A percentile compares a stretch with the other conserved stretches of the same genome.
These are phyloP conservation scores for Aplysia californica DNA, from an alignment of 1,140 invertebrate species.

Conservation along the genomic window DNA sequence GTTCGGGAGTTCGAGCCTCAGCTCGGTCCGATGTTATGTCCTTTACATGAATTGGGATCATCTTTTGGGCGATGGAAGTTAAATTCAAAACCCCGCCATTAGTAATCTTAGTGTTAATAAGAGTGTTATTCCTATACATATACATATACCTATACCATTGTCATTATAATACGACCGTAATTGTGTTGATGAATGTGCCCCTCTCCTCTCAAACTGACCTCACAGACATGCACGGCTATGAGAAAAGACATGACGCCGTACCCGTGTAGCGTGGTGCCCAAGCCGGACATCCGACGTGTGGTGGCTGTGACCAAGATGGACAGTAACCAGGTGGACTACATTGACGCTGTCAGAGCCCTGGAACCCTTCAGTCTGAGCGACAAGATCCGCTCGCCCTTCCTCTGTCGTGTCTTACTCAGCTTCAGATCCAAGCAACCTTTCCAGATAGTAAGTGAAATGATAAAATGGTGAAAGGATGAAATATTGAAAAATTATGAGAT, in stretches of 20 bases:
- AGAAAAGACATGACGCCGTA: neutral
- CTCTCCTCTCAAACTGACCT: neutral
- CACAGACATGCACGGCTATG: neutral
- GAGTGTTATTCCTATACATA: no score
- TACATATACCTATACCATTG: no score
- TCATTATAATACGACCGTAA: no score
- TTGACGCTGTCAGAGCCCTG: slow-evolving; percentile 6
- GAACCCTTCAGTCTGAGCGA: neutral
- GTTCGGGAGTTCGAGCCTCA: no score
- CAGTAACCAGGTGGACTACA: slow-evolving; percentile 5
- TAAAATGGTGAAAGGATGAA: no score
- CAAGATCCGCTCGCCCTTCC: neutral
- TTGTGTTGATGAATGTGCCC: no score
- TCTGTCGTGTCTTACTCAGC: neutral
- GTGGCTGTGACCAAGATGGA: slow-evolving; percentile 6
- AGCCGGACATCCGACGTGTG: neutral
- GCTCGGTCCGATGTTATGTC: no score
- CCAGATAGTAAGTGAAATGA: neutral
- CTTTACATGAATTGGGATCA: no score
- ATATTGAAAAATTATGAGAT: no score
- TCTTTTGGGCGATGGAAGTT: no score
- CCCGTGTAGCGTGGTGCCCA: neutral
- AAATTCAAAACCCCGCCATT: no score
- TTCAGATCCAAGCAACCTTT: neutral
- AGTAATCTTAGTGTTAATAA: no score